These are phyloP conservation scores for Fregetta grallaria DNA, from an alignment of 2,113 vertebrate species.

Conservation along the genomic window DNA sequence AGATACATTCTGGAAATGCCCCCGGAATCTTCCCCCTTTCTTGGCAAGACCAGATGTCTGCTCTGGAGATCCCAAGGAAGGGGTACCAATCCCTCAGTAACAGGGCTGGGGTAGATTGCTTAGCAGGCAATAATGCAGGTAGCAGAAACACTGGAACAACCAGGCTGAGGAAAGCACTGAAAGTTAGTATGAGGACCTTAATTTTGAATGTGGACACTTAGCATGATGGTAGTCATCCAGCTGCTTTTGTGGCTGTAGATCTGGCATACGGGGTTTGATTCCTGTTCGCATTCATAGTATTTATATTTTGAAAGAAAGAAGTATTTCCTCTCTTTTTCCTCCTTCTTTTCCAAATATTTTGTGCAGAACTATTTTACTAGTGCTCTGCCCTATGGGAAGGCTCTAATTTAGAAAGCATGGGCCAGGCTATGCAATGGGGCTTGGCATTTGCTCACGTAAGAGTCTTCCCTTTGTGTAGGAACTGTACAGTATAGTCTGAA, in stretches of 20 bases:
- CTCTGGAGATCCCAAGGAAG: background rate
- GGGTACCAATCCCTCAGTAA: background rate
- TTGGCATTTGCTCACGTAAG: background rate
- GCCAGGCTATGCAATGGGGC: background rate
- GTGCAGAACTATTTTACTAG: background rate
- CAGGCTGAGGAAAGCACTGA: background rate
- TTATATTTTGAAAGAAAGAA: background rate
- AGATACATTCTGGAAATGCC: background rate
- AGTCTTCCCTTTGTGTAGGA: background rate
- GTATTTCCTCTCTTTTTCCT: background rate
- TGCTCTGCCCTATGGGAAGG: background rate
- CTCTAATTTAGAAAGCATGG: constrained; percentile 7
- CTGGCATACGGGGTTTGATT: background rate
- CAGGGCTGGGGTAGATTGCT: background rate
- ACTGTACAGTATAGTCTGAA: background rate
- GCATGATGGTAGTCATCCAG: background rate
- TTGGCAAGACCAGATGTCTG: background rate
- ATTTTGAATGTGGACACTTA: background rate
- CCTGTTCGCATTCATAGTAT: background rate
- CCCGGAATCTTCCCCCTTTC: background rate
- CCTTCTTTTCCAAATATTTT: background rate
- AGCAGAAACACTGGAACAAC: background rate
- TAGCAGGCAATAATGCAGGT: background rate
- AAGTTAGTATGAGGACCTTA: background rate
- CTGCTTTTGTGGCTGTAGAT: background rate